phyloP scores from a whole-genome alignment of 64 coral and sea anemone species.

The Orbicella faveolata region DNA sequence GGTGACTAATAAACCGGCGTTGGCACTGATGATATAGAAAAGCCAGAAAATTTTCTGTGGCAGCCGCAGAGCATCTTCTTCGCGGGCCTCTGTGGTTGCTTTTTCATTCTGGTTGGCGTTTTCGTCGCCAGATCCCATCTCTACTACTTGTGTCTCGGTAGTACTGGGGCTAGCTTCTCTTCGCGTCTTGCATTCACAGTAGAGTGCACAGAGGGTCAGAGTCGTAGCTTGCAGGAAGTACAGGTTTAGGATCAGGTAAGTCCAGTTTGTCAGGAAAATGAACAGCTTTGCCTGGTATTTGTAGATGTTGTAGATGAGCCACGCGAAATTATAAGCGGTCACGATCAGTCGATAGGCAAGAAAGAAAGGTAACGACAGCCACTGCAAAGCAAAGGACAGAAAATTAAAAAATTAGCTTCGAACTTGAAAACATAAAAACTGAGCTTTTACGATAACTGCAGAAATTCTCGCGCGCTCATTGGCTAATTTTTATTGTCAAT shows the following conservation, averaged over 20 bases:
- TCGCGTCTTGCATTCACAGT: background rate
- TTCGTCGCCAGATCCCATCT: conserved; percentile 11
- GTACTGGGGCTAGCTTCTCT: background rate
- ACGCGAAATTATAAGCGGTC: conserved; percentile 35
- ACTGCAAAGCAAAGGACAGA: conserved; percentile 28
- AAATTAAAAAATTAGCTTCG: background rate
- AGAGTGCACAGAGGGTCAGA: conserved; percentile 8
- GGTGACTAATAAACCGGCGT: conserved; percentile 53
- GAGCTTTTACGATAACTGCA: no score
- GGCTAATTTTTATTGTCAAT: no score
- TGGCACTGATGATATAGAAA: conserved; percentile 52
- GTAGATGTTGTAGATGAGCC: conserved; percentile 50
- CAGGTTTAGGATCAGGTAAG: conserved; percentile 29
- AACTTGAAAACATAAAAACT: background rate
- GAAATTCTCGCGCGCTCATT: no score
- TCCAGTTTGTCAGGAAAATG: conserved; percentile 65
- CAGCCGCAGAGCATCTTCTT: background rate
- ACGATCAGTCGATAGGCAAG: conserved; percentile 43
- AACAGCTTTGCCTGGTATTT: conserved; percentile 21
- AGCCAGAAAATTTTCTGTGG: conserved; percentile 52
- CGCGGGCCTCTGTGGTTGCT: background rate
- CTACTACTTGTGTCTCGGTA: conserved; percentile 1
- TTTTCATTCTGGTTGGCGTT: background rate
- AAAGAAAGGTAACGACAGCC: conserved; percentile 51
- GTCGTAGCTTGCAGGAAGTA: conserved; percentile 56